Evolutionary conservation across 2,888 invertebrate genomes (phyloP), one percentile per base, ranked within the genome.

Genomic region (Drosophila lacicola): DNA sequence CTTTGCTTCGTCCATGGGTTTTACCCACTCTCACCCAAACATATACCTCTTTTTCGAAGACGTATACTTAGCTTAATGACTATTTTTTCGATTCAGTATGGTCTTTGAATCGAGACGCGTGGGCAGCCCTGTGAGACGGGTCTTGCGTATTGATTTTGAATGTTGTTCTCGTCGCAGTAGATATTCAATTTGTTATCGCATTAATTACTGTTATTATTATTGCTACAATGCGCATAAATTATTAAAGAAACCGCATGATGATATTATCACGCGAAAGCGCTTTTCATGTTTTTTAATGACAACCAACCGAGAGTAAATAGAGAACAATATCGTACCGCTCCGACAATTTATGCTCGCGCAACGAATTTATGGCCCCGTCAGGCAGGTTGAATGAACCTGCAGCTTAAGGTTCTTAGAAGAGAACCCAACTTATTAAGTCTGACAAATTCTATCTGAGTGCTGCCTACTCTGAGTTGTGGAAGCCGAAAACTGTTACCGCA

Each of bases 131-230:
- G 9, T 41, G n/a, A 21, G 58, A 53, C 58, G 25, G 44, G 56
- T 41, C 65, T 58, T 13, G 42, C 61, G 21, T 75, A 71, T 75
- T 68, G 71, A 71, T 75, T 72, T 66, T 56, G 10, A 44, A 1
- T 11, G 33, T 42, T 33, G 13, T 19, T 11, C 25, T 45, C 29
- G 37, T 44, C 56, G 36, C 36, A 21, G 14, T 36, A 21, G 45
- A 54, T 54, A 70, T 53, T 61, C 50, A 73, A 71, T 74, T 56
- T 42, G 41, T 55, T 64, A 54, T 51, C 55, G 70, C 74, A 80
- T 83, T 83, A 86, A 83, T 83, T 83, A 73, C 78, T 62, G 72
- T 77, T 73, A 86, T 83, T 73, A 86, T 83, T 86, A 83, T 80
- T 71, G 53, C 73, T 49, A 71, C 81, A 80, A 78, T 67, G 65